Evolutionary conservation across 1,140 invertebrate genomes (phyloP).

Genomic region (Drosophila simulans): DNA sequence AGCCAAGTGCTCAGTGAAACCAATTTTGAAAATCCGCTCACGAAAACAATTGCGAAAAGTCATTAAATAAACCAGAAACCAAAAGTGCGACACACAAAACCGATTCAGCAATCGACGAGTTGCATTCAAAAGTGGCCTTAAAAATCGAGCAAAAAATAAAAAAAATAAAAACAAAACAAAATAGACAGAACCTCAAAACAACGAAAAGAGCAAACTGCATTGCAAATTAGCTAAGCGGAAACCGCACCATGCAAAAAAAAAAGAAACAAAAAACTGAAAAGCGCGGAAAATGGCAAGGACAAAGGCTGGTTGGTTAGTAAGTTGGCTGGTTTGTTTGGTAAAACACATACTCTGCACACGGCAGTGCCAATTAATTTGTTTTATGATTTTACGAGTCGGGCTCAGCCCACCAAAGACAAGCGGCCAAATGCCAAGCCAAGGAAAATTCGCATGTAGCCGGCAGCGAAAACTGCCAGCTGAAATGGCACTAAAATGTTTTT

Average conservation of each 20-base stretch:
- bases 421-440: conserved; percentile 50
- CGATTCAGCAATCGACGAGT: conserved; percentile 57
- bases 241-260: conserved; percentile 36
- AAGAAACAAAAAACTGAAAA: not conserved
- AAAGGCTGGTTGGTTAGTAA: conserved; percentile 18
- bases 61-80: conserved; percentile 82
- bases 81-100: conserved; percentile 60
- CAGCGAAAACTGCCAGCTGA: conserved; percentile 54
- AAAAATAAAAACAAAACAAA: conserved; percentile 13
- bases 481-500: conserved; percentile 73
- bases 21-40: conserved; percentile 82
- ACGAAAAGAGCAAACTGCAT: conserved; percentile 28
- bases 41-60: conserved; percentile 81
- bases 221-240: conserved; percentile 56
- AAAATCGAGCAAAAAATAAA: conserved; percentile 31
- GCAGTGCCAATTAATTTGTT: conserved; percentile 76
- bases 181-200: conserved; percentile 7
- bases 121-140: conserved; percentile 71
- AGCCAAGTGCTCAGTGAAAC: conserved; percentile 53
- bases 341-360: conserved; percentile 22
- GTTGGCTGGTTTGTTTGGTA: not conserved
- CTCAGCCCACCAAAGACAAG: conserved; percentile 48
- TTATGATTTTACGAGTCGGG: conserved; percentile 76
- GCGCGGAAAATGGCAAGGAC: conserved; percentile 46
- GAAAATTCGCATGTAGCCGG: conserved; percentile 71